Base-by-base conservation (phyloP, 2,888 invertebrate genomes). In the Polydrusus pterygomalis region DNA sequence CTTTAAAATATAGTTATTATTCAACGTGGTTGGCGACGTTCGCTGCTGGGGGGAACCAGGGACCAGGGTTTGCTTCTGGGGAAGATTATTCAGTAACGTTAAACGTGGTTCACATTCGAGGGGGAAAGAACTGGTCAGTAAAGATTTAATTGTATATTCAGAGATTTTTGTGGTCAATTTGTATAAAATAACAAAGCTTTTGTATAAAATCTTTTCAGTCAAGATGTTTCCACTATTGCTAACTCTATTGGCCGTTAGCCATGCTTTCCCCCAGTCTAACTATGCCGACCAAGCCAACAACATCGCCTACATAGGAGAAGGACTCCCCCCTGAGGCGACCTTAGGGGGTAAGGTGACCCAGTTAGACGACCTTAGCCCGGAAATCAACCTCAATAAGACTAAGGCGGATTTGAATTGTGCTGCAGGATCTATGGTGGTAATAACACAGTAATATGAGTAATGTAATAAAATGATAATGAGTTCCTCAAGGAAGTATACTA, bases 341-440 rank as follows among this genome's bases (percentile, higher is more conserved):
- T 90, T 97, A 73, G 95, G 96, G 88, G 96, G 97, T 80, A 95
- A 95, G 62, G 95, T 96, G 79, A 96, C 96, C 73, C 95, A 96
- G 84, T 89, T 97, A 83, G 96, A 97, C 85, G 95, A 96, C 83
- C 90, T 97, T 79, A 94, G 95, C 84, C 94, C 96, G 40, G 93
- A 94, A 79, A 97, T 97, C 84, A 95, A 93, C 87, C 89, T 96
- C 81, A 96, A 97, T 88, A 92, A 96, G 79, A 97, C 96, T 25
- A 94, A 94, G 87, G 97, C 96, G 3, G 93, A 93, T 30, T 90
- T 97, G 17, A 96, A 97, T 86, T 97, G 97, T 84, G 96, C 95
- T 56, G 95, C 96, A 40, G 97, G 97, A 43, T 95, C 95, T 81
- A 84, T 84, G 84, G 93, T 95, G 90, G 78, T 78, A 68, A 71